phyloP scores from a whole-genome alignment of 2,797 vertebrate genomes.

The Platalea minor region DNA sequence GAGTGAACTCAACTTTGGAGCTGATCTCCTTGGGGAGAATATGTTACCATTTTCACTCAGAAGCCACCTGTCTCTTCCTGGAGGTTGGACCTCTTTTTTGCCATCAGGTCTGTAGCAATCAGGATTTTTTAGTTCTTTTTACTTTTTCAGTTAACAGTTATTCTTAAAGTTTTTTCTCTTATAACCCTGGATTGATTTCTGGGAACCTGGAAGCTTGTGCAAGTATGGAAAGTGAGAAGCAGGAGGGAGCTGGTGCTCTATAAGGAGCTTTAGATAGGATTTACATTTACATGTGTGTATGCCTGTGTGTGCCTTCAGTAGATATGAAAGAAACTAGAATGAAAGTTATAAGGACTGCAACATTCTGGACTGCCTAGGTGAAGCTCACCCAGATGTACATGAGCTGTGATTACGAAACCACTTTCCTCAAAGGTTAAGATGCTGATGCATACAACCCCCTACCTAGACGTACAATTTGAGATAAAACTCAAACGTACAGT shows the following conservation, averaged over 20 bases:
- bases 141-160: background rate
- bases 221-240: background rate
- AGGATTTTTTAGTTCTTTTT: background rate
- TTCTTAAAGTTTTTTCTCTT: background rate
- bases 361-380: background rate
- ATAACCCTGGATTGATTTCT: background rate
- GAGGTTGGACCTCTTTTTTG: background rate
- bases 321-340: background rate
- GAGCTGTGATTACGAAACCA: background rate
- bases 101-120: background rate
- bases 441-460: background rate
- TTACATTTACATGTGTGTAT: background rate
- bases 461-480: background rate
- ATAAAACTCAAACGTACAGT: background rate
- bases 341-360: background rate
- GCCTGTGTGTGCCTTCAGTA: background rate
- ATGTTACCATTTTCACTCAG: constrained; percentile 17
- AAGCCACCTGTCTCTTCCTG: constrained; percentile 62
- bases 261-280: background rate
- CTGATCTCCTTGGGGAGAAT: constrained; percentile 55
- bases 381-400: background rate
- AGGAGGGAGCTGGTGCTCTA: background rate
- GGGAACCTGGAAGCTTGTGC: background rate
- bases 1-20: constrained; percentile 65
- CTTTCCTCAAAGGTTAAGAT: background rate